phyloP scores from a whole-genome alignment of 1,140 invertebrate genomes.

The Microplitis demolitor region DNA sequence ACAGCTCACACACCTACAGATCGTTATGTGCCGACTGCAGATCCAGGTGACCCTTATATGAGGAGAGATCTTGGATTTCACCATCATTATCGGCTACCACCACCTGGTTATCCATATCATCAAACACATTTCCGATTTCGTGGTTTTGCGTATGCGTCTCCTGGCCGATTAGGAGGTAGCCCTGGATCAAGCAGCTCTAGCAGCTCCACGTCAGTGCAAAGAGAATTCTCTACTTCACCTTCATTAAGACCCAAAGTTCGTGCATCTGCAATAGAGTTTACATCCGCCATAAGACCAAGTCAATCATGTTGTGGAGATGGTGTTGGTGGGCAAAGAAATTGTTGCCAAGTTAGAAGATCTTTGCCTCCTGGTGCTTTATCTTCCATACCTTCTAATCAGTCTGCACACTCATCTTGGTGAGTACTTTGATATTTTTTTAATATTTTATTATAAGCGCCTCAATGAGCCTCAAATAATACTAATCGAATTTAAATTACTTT shows the following conservation, averaged over 20 bases:
- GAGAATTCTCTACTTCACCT: slow-evolving; percentile 58
- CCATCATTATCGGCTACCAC: slow-evolving; percentile 65
- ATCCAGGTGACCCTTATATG: slow-evolving; percentile 66
- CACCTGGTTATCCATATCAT: slow-evolving; percentile 56
- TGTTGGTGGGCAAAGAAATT: slow-evolving; percentile 46
- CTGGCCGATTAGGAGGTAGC: slow-evolving; percentile 54
- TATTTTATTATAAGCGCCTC: background rate
- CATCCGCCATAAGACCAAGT: slow-evolving; percentile 40
- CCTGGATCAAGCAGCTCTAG: slow-evolving; percentile 62
- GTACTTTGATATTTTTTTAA: slow-evolving; percentile 42
- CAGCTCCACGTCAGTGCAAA: slow-evolving; percentile 53
- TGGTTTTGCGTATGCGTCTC: slow-evolving; percentile 53
- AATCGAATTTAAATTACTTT: no score
- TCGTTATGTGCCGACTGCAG: slow-evolving; percentile 58
- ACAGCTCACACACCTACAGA: slow-evolving; percentile 58
- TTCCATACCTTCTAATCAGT: slow-evolving; percentile 57
- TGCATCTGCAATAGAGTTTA: slow-evolving; percentile 58
- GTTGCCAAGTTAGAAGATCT: slow-evolving; percentile 60
- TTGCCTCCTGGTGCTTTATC: slow-evolving; percentile 62
- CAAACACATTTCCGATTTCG: slow-evolving; percentile 55
- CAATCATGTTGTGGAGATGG: slow-evolving; percentile 59
- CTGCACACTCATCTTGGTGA: slow-evolving; percentile 68
- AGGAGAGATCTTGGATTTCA: slow-evolving; percentile 66
- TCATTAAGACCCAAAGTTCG: slow-evolving; percentile 61
- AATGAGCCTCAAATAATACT: no score